Evolutionary conservation across 2,888 invertebrate genomes (phyloP), one percentile per base, ranked within the genome.

Genomic region (Craniophora ligustri): DNA sequence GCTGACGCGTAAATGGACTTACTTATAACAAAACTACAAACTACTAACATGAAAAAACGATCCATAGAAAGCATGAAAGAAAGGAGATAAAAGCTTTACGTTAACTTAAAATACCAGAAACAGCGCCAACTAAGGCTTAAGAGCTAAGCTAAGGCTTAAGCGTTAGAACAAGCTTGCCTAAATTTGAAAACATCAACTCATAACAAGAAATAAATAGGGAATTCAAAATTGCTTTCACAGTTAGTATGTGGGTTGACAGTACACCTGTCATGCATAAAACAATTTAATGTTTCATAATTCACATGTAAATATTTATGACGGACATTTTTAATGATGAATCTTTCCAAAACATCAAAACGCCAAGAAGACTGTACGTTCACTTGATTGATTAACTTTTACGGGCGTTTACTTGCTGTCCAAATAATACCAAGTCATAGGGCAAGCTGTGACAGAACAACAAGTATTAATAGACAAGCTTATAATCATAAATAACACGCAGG

Each of bases 301-400:
- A 21, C 8, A 21, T 7, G 10, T 23, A 23, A 10, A 23, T 23
- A 35, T 3, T 11, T 10, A 32, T 8, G 3, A 5, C 8, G 3
- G 7, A 50, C 41, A 48, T 28, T 30, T 16, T 11, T 40, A 35
- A 60, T 60, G 18, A 66, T 63, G 31, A 63, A 62, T 47, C n/a
- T 44, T 47, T 44, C 34, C 18, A 35, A 68, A 40, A 40, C 31
- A 39, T 47, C 68, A 67, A 45, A 10, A 53, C 21, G 30, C 7
- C 46, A 62, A 46, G 13, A 39, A n/a, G 16, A 15, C 15, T 10
- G 32, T 45, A 40, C 18, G 46, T 35, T 44, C 44, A 38, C n/a
- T 51, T 69, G 70, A 66, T 66, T 53, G 70, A 64, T 64, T 63
- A 41, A 48, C 57, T 63, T 44, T 62, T 55, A 53, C 15, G 30